These are phyloP conservation scores for Lamellibrachia luymesi DNA, from an alignment of 1,140 invertebrate genomes.

Conservation along the genomic window DNA sequence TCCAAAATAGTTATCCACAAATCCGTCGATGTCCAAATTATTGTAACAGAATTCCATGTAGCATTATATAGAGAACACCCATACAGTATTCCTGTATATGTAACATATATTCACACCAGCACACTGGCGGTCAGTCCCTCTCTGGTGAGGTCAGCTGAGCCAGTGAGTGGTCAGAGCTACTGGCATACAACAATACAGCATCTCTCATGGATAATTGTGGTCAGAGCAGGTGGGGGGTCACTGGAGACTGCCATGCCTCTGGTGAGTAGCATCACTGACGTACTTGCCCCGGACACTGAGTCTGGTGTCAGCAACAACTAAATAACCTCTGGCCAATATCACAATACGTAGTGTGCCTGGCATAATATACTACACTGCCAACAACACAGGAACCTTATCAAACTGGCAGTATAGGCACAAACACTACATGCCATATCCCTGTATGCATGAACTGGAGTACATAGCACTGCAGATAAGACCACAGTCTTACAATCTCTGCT, in stretches of 20 bases:
- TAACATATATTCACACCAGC: neutral
- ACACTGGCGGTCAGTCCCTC: neutral
- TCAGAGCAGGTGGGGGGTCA: neutral
- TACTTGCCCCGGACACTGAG: neutral
- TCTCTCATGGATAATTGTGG: neutral
- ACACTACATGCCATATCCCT: neutral
- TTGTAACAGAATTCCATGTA: neutral
- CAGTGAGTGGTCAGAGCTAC: neutral
- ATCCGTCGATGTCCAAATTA: neutral
- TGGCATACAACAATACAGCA: neutral
- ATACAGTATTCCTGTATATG: neutral
- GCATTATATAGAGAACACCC: neutral
- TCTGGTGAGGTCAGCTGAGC: neutral
- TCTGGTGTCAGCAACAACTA: neutral
- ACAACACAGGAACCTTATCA: neutral
- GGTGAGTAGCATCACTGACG: neutral
- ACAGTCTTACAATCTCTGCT: neutral
- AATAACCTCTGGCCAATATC: neutral
- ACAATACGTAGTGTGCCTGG: neutral
- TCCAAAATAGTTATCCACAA: neutral
- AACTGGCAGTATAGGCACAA: neutral
- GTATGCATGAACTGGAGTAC: neutral
- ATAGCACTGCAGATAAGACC: neutral
- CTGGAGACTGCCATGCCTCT: neutral
- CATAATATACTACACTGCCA: no score